These are phyloP conservation scores for Montifringilla adamsi DNA, from an alignment of 2,113 vertebrate species.

Conservation along the genomic window DNA sequence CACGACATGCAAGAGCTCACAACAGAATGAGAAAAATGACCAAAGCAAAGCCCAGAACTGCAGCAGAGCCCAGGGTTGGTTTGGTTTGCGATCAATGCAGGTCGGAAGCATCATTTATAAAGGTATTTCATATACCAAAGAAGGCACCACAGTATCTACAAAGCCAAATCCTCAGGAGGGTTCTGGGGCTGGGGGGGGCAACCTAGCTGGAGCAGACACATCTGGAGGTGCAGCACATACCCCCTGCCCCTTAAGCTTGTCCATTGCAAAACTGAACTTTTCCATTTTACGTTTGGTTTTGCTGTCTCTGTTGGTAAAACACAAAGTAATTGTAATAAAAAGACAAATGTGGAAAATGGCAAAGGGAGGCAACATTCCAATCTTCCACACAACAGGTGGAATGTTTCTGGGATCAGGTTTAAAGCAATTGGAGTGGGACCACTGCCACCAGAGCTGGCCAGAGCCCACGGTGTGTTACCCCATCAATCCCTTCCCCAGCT, in stretches of 20 bases:
- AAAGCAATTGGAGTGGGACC: neutral
- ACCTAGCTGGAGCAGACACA: neutral
- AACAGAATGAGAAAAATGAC: neutral
- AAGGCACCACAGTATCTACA: conserved; percentile 61
- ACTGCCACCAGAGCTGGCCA: neutral
- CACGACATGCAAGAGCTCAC: conserved; percentile 24
- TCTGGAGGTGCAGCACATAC: neutral
- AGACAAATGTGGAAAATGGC: neutral
- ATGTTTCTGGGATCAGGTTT: neutral
- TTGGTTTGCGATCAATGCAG: conserved; percentile 49
- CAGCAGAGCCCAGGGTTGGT: conserved; percentile 38
- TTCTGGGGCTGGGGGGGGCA: neutral
- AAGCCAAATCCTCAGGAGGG: conserved; percentile 51
- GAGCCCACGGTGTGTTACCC: neutral
- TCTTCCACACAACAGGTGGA: neutral
- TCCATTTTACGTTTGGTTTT: neutral
- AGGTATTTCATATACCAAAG: conserved; percentile 50
- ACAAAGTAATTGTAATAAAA: neutral
- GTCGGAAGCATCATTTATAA: conserved; percentile 53
- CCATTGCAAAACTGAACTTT: neutral
- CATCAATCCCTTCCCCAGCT: neutral
- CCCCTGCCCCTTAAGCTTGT: neutral
- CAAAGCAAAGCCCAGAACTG: conserved; percentile 49
- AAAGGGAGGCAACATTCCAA: neutral
- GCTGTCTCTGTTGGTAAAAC: conserved; percentile 23